These are phyloP conservation scores for Diarsia mendica DNA, from an alignment of 2,888 invertebrate genomes.

Conservation along the genomic window DNA sequence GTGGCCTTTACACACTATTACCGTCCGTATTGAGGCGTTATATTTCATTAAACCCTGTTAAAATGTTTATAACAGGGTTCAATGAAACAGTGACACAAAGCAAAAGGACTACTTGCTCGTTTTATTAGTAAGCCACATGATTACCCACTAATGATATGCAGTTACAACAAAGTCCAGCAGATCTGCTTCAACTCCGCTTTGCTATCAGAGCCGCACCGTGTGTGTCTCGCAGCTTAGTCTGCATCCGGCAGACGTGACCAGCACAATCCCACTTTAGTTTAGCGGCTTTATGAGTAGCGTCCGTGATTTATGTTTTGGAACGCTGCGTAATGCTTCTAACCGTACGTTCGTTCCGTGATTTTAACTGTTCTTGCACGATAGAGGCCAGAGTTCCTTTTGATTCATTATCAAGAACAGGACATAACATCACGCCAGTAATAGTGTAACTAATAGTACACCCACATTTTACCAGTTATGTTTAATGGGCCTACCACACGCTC, in stretches of 20 bases:
- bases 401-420: too few species aligned
- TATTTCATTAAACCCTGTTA: background rate
- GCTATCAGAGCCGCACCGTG: conserved; percentile 25
- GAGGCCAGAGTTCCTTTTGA: too few species aligned
- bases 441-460: too few species aligned
- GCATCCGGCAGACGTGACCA: conserved; percentile 27
- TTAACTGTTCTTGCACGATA: background rate
- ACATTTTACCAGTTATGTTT: too few species aligned
- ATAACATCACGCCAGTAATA: too few species aligned
- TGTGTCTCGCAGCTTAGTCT: conserved; percentile 28
- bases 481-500: too few species aligned
- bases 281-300: conserved; percentile 39
- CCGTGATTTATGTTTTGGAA: conserved; percentile 31
- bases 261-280: conserved; percentile 41
- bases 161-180: conserved; percentile 13
- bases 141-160: conserved; percentile 1
- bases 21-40: background rate
- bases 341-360: background rate
- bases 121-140: background rate
- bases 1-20: background rate
- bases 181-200: conserved; percentile 1
- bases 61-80: too few species aligned
- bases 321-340: background rate
- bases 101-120: background rate
- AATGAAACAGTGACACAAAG: background rate